phyloP scores from a whole-genome alignment of 2,113 vertebrate genomes.

The Strix aluco region DNA sequence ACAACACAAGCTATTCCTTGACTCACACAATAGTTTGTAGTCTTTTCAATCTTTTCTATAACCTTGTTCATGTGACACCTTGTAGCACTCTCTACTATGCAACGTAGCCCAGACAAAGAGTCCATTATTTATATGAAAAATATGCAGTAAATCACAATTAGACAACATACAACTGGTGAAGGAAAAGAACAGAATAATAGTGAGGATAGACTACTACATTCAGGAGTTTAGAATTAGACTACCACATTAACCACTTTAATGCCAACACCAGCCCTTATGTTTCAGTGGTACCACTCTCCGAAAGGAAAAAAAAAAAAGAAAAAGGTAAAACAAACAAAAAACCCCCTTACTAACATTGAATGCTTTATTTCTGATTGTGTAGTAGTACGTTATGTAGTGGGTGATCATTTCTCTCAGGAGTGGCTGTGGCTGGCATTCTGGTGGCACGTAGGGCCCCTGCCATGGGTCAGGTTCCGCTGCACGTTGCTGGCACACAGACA shows the following conservation, averaged over 20 bases:
- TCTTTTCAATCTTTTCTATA: background rate
- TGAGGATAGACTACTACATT: background rate
- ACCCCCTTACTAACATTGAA: background rate
- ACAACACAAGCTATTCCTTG: background rate
- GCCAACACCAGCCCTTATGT: background rate
- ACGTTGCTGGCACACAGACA: too few relatives aligned
- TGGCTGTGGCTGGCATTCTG: background rate
- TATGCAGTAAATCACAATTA: background rate
- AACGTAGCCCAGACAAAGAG: background rate
- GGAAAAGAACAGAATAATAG: background rate
- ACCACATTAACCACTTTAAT: background rate
- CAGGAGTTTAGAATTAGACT: background rate
- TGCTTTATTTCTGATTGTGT: background rate
- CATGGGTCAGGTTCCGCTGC: background rate
- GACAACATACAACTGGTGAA: background rate
- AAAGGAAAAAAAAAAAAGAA: background rate
- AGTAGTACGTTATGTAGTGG: background rate
- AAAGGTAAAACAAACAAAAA: background rate
- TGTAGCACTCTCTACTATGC: background rate
- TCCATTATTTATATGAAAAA: constrained; percentile 30
- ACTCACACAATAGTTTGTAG: background rate
- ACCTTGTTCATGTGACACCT: constrained; percentile 1
- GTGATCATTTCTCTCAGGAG: background rate
- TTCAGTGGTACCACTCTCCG: background rate
- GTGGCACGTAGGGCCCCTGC: too few relatives aligned